Base-by-base conservation (phyloP, 64 coral and sea anemone genomes). In the Pocillopora damicornis region DNA sequence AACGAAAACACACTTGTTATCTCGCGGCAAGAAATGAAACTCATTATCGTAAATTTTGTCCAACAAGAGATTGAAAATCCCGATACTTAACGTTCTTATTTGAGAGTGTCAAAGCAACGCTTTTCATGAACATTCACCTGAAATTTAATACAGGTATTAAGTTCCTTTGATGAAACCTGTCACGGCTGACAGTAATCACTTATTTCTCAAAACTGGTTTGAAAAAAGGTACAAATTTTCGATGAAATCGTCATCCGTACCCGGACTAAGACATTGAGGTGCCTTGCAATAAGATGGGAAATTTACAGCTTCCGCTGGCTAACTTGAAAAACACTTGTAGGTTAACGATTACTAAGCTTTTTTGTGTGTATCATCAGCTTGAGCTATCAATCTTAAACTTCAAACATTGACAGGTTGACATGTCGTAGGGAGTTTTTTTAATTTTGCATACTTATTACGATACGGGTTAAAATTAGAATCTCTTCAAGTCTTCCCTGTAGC, bases 401-500 rank as follows among this genome's bases (percentile, higher is more conserved):
- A 60, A 79, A 59, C 30, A 30, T 60, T 79, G 77, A 56, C 57
- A 20, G 23, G n/a, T 79, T 79, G 77, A 34, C 77, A 61, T 79
- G 15, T 61, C 60, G 3, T 60, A 60, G 16, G 77, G 34, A 13
- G 22, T 51, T 25, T 8, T 13, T 23, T 30, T 22, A 25, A 79
- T 13, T 60, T 56, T 56, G 11, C 51, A 37, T 22, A 77, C 59
- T 60, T 2, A 10, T 59, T 25, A 5, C 25, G 23, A 60, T 23
- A 71, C 67, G 4, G 1, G 22, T n/a, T 25, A 11, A 71, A 51
- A 51, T 51, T 2, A 4, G 3, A 51, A 51, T 51, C 42, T 51
- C 42, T 51, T 51, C 42, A 51, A 51, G 42, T 51, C 42, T 51
- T 51, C 42, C 7, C 3, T 51, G 42, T 51, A 51, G 42, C 7